Evolutionary conservation across 1,140 invertebrate species (phyloP).

Genomic region (Pygmarrhopalites habei): DNA sequence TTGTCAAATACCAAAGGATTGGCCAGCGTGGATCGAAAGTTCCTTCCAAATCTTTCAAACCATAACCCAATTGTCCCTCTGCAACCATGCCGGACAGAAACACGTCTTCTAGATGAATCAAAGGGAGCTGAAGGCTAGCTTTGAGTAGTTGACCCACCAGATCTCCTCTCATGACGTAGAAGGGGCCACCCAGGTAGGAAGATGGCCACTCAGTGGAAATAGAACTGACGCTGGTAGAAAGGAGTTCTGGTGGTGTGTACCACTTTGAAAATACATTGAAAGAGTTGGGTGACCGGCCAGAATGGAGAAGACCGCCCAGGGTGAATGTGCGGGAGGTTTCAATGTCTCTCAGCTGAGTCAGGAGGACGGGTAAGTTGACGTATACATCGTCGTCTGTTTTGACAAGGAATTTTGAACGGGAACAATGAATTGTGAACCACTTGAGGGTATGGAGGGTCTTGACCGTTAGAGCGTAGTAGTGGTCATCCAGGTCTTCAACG

Average conservation of each 20-base stretch:
- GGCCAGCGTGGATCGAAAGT: no score
- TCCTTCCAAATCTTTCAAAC: no score
- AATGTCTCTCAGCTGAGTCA: slow-evolving; percentile 1
- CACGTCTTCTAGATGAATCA: no score
- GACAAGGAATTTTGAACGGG: slow-evolving; percentile 17
- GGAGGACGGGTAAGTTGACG: slow-evolving; percentile 15
- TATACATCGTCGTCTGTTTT: slow-evolving; percentile 29
- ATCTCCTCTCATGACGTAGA: no score
- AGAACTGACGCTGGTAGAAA: no score
- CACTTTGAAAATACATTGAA: slow-evolving; percentile 29
- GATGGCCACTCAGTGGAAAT: no score
- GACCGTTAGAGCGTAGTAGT: slow-evolving; percentile 21
- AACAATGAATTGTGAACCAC: slow-evolving; percentile 13
- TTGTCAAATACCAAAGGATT: no score
- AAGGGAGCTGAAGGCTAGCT: no score
- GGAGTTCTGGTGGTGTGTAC: slow-evolving; percentile 28
- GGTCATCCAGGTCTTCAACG: slow-evolving; percentile 24
- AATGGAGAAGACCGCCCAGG: slow-evolving; percentile 24
- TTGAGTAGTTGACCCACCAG: no score
- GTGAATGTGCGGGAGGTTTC: neutral
- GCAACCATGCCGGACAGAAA: no score
- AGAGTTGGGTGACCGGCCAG: slow-evolving; percentile 17
- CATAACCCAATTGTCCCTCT: no score
- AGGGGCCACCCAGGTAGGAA: no score
- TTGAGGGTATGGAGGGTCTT: slow-evolving; percentile 26